A percentile compares a stretch with the other conserved stretches of the same genome.
Conservation (phyloP, 1,140 invertebrate species). For the Elysia chlorotica region DNA sequence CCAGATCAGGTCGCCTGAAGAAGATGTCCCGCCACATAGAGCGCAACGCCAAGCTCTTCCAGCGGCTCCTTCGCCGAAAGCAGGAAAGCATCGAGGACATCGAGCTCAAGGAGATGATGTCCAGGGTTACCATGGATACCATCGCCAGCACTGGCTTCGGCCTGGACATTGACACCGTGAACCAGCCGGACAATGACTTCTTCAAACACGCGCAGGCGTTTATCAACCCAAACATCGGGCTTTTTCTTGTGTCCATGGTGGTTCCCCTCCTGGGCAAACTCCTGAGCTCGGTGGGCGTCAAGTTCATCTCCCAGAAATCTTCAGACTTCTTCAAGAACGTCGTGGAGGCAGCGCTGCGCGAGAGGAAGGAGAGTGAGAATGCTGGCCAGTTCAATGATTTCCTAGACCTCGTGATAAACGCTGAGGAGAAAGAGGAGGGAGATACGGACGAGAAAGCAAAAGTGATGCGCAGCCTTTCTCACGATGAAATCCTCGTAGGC, state of each 20-base stretch:
- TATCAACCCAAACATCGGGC: background rate
- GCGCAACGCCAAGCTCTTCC: background rate
- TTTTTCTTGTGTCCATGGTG: background rate
- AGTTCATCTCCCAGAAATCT: background rate
- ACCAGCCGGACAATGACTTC: background rate
- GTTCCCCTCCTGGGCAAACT: background rate
- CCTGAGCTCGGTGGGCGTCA: background rate
- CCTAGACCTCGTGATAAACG: background rate
- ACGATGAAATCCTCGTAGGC: background rate
- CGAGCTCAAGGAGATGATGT: background rate
- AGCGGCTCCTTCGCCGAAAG: background rate
- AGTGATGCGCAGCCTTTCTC: background rate
- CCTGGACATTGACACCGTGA: background rate
- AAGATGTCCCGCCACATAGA: slow-evolving; percentile 1
- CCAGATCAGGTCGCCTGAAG: background rate
- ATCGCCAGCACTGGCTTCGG: slow-evolving; percentile 4
- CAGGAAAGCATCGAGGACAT: background rate
- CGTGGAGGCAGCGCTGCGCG: background rate
- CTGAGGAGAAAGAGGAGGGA: background rate
- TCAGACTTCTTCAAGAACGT: background rate
- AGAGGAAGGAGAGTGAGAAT: background rate
- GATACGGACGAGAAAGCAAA: background rate
- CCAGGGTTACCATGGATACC: background rate
- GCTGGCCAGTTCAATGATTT: background rate
- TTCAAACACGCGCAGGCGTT: background rate